Evolutionary conservation across 2,113 vertebrate species (phyloP).

Genomic region (Gasterosteus aculeatus): DNA sequence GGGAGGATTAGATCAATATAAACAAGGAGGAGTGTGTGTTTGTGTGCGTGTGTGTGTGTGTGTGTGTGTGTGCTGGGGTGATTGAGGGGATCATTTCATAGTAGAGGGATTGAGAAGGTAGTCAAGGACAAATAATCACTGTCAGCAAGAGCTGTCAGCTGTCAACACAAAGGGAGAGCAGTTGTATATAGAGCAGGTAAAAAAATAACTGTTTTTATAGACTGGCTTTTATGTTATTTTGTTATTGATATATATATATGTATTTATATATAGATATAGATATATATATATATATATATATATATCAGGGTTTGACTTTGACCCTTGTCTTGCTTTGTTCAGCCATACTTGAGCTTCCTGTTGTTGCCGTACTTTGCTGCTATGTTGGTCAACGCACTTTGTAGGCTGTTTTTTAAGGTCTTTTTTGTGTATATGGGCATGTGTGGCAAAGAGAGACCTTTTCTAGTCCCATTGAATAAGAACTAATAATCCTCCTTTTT

Average conservation of each 20-base stretch:
- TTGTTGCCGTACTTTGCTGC: too few species aligned
- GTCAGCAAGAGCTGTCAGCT: conserved; percentile 74
- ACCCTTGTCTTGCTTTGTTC: too few species aligned
- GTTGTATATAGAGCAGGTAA: conserved; percentile 59
- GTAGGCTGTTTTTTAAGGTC: too few species aligned
- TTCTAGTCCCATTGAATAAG: conserved; percentile 2
- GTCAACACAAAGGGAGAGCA: conserved; percentile 72
- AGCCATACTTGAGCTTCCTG: too few species aligned
- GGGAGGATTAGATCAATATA: conserved; percentile 56
- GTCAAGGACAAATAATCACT: conserved; percentile 74
- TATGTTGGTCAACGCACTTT: too few species aligned
- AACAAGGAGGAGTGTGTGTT: conserved; percentile 37
- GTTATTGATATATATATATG: neutral
- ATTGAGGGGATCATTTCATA: conserved; percentile 69
- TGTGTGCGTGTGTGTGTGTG: neutral
- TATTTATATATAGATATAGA: neutral
- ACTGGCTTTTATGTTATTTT: neutral
- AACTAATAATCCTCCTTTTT: neutral
- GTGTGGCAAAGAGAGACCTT: too few species aligned
- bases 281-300: neutral
- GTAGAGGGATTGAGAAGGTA: conserved; percentile 61
- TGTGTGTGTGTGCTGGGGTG: conserved; percentile 14
- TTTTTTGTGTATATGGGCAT: too few species aligned
- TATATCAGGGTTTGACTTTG: neutral
- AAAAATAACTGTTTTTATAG: conserved; percentile 4